A percentile compares a stretch with the other conserved stretches of the same genome.
Conservation (phyloP, 2,797 vertebrate species). For the Cheirogaleus major region DNA sequence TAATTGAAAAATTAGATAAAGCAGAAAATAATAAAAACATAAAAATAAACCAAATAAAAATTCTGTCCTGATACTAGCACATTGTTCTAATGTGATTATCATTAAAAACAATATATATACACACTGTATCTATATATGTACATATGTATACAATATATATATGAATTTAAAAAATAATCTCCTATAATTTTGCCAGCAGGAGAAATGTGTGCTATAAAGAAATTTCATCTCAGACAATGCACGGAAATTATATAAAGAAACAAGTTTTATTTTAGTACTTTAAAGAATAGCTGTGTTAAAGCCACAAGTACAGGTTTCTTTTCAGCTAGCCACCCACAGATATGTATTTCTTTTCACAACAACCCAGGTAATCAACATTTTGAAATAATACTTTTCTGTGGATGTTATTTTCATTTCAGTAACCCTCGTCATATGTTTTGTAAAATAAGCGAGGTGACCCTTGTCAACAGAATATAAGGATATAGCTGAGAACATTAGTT, state of each 20-base stretch:
- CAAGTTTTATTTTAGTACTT: background rate
- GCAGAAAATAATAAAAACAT: background rate
- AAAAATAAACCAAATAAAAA: background rate
- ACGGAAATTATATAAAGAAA: background rate
- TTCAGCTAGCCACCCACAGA: background rate
- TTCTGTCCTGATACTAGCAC: background rate
- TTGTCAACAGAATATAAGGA: background rate
- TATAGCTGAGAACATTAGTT: background rate
- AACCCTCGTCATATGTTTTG: background rate
- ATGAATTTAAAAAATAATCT: background rate
- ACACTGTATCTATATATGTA: too few relatives aligned
- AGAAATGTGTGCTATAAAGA: background rate
- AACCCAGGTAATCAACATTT: background rate
- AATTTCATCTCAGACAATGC: background rate
- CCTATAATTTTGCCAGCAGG: background rate
- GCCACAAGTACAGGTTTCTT: background rate
- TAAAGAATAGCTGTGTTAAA: background rate
- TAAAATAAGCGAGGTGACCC: background rate
- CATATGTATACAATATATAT: background rate
- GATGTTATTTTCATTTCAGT: constrained; percentile 7
- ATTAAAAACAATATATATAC: background rate
- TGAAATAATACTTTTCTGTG: background rate
- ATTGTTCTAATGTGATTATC: background rate
- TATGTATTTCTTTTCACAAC: background rate
- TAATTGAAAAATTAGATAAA: background rate